Evolutionary conservation across 2,797 vertebrate species (phyloP).

Genomic region (Chelon labrosus): DNA sequence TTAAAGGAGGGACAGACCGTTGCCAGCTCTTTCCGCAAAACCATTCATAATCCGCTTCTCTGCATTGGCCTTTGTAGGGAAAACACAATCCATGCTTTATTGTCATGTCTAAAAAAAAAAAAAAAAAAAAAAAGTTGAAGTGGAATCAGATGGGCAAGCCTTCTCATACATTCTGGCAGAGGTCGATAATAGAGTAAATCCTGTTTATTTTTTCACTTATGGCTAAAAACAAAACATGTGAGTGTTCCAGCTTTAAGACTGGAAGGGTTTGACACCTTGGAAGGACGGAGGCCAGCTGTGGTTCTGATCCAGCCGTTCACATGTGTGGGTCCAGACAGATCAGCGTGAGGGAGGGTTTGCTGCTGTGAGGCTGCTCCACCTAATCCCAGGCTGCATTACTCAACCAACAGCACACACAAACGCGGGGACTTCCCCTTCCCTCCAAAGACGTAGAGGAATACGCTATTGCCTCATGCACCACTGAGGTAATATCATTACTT

Average conservation of each 20-base stretch:
- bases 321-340: slow-evolving; percentile 79
- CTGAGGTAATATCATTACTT: slow-evolving; percentile 86
- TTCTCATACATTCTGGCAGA: slow-evolving; percentile 16
- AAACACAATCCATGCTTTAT: slow-evolving; percentile 23
- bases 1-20: slow-evolving; percentile 27
- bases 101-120: slow-evolving; percentile 13
- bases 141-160: background rate
- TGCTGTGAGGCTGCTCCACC: slow-evolving; percentile 85
- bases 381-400: slow-evolving; percentile 87
- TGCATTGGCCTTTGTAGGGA: slow-evolving; percentile 13
- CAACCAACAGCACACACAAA: slow-evolving; percentile 79
- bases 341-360: slow-evolving; percentile 78
- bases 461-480: slow-evolving; percentile 79
- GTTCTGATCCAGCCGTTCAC: slow-evolving; percentile 72
- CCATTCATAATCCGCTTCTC: slow-evolving; percentile 10
- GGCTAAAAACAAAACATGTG: slow-evolving; percentile 1
- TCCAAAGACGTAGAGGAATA: slow-evolving; percentile 80
- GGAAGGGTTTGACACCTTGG: slow-evolving; percentile 52
- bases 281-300: slow-evolving; percentile 73
- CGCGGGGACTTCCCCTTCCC: slow-evolving; percentile 84
- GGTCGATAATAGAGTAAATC: slow-evolving; percentile 14
- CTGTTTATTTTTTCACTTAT: slow-evolving; percentile 34
- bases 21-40: slow-evolving; percentile 29
- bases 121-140: slow-evolving; percentile 26
- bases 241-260: slow-evolving; percentile 36